phyloP scores from a whole-genome alignment of 2,797 vertebrate species.

The Enteromius anoplus region DNA sequence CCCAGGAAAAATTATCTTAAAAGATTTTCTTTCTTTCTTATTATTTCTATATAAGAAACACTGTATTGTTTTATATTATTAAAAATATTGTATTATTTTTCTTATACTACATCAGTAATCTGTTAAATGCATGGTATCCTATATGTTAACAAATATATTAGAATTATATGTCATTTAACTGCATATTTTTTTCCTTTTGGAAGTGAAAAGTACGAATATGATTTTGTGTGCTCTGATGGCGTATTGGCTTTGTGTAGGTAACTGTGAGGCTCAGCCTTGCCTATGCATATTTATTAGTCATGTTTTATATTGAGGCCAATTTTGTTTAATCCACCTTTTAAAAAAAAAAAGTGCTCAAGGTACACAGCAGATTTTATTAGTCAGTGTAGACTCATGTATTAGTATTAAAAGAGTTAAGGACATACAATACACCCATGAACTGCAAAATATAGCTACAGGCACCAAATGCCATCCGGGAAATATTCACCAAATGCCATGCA shows the following conservation, averaged over 20 bases:
- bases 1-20: not conserved
- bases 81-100: too few species aligned
- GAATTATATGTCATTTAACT: not conserved
- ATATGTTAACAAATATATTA: not conserved
- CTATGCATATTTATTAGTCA: not conserved
- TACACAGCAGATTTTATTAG: not conserved
- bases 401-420: not conserved
- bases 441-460: slow-evolving; percentile 5
- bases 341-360: not conserved
- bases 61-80: too few species aligned
- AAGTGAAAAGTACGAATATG: not conserved
- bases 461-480: not conserved
- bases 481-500: not conserved
- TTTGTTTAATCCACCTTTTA: not conserved
- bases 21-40: not conserved
- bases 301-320: not conserved
- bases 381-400: not conserved
- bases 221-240: not conserved
- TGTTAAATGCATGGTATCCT: not conserved
- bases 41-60: not conserved
- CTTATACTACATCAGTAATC: not conserved
- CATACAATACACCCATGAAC: not conserved
- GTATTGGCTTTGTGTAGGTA: slow-evolving; percentile 1
- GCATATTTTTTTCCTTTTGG: not conserved
- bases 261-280: not conserved